These are phyloP conservation scores for Paracanthobrama guichenoti DNA, from an alignment of 2,113 vertebrate genomes.

Conservation along the genomic window DNA sequence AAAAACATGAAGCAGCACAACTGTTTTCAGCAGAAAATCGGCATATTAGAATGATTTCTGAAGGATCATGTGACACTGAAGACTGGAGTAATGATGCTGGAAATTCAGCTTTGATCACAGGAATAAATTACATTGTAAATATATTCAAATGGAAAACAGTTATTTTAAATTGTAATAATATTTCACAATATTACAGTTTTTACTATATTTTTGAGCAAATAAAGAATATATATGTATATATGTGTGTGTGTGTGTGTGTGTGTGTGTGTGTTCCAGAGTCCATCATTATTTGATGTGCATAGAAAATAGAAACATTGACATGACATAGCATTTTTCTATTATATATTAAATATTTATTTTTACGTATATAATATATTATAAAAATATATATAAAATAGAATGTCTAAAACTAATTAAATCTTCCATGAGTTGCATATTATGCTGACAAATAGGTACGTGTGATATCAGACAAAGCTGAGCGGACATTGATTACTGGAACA, in stretches of 20 bases:
- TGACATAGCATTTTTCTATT: too few relatives aligned
- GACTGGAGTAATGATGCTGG: neutral
- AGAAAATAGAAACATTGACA: too few relatives aligned
- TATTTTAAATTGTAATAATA: neutral
- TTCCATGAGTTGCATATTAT: neutral
- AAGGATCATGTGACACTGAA: neutral
- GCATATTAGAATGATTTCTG: neutral
- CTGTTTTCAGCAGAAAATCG: neutral
- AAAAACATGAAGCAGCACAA: neutral
- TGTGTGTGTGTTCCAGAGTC: too few relatives aligned
- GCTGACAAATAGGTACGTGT: neutral
- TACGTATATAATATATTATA: neutral
- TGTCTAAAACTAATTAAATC: neutral
- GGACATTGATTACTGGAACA: neutral
- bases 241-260: too few relatives aligned
- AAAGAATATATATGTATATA: neutral
- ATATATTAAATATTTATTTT: neutral
- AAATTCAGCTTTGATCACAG: neutral
- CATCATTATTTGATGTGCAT: too few relatives aligned
- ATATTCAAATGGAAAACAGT: neutral
- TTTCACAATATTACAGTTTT: neutral
- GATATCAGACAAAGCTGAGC: neutral
- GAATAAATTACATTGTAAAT: neutral
- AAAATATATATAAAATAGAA: neutral
- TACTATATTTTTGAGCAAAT: neutral